These are phyloP conservation scores for Sciurus niger DNA, from an alignment of 2,113 vertebrate species.

Conservation along the genomic window DNA sequence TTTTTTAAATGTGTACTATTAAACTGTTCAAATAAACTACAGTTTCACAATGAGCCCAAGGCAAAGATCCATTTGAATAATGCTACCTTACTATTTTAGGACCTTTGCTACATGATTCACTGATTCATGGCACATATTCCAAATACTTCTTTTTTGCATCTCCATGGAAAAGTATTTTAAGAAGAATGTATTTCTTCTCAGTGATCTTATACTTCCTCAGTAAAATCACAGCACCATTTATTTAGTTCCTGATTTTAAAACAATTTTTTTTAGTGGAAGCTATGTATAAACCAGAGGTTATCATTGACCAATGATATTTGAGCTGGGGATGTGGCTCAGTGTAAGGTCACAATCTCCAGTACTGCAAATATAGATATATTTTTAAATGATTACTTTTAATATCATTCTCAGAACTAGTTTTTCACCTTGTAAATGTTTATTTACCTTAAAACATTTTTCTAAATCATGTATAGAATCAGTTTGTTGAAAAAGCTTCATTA, in stretches of 20 bases:
- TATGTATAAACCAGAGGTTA: neutral
- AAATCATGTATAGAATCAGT: neutral
- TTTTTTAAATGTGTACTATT: neutral
- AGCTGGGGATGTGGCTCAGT: neutral
- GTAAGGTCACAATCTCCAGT: too few relatives aligned
- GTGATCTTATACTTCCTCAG: conserved; percentile 57
- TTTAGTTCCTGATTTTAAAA: conserved; percentile 24
- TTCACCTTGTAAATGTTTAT: neutral
- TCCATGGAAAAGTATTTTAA: neutral
- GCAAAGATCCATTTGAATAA: conserved; percentile 43
- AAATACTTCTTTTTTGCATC: conserved; percentile 67
- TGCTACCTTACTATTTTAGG: neutral
- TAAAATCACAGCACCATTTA: conserved; percentile 20
- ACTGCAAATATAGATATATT: neutral
- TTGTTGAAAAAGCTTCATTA: neutral
- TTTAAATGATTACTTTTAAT: conserved; percentile 4
- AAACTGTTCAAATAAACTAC: neutral
- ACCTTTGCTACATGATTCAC: conserved; percentile 60
- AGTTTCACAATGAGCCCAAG: conserved; percentile 9
- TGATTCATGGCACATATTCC: conserved; percentile 14
- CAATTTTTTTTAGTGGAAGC: neutral
- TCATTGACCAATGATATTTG: neutral
- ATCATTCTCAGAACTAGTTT: neutral
- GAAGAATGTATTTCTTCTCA: neutral
- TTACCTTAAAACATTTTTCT: conserved; percentile 3